These are phyloP conservation scores for Dreissena rostriformis DNA, from an alignment of 1,140 invertebrate species.

Conservation along the genomic window DNA sequence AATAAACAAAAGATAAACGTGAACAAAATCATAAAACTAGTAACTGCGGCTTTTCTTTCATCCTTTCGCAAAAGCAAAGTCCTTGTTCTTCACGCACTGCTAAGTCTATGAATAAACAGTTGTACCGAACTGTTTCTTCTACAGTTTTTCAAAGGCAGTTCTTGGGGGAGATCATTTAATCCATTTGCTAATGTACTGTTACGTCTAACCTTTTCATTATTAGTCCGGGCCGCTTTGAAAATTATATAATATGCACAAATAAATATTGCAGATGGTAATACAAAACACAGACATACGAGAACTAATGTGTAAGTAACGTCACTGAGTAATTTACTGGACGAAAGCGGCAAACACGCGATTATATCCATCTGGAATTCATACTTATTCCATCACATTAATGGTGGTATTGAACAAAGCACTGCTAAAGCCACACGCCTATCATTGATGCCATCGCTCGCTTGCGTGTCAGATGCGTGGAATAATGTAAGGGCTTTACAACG, in stretches of 20 bases:
- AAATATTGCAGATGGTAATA: slow-evolving; percentile 87
- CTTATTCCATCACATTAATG: slow-evolving; percentile 76
- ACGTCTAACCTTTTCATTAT: slow-evolving; percentile 86
- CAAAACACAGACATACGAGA: slow-evolving; percentile 81
- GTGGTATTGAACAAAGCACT: slow-evolving; percentile 72
- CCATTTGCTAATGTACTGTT: slow-evolving; percentile 83
- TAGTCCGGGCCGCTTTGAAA: slow-evolving; percentile 87
- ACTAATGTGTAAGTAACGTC: slow-evolving; percentile 75
- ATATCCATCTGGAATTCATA: slow-evolving; percentile 76
- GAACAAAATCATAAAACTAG: slow-evolving; percentile 83
- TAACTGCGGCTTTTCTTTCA: slow-evolving; percentile 84
- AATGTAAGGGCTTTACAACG: slow-evolving; percentile 83
- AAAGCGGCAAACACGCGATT: slow-evolving; percentile 74
- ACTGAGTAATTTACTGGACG: slow-evolving; percentile 59
- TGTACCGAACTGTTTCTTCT: slow-evolving; percentile 75
- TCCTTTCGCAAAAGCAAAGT: slow-evolving; percentile 80
- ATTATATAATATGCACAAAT: slow-evolving; percentile 88
- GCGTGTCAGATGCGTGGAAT: slow-evolving; percentile 87
- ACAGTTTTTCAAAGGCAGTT: slow-evolving; percentile 61
- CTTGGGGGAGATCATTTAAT: slow-evolving; percentile 59
- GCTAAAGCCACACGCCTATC: slow-evolving; percentile 84
- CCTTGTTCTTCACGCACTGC: slow-evolving; percentile 69
- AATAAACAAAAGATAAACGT: slow-evolving; percentile 84
- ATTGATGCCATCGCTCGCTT: slow-evolving; percentile 88
- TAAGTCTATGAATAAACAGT: slow-evolving; percentile 68